These are phyloP conservation scores for Caenorhabditis japonica DNA, from an alignment of 2,888 invertebrate species.

Conservation along the genomic window DNA sequence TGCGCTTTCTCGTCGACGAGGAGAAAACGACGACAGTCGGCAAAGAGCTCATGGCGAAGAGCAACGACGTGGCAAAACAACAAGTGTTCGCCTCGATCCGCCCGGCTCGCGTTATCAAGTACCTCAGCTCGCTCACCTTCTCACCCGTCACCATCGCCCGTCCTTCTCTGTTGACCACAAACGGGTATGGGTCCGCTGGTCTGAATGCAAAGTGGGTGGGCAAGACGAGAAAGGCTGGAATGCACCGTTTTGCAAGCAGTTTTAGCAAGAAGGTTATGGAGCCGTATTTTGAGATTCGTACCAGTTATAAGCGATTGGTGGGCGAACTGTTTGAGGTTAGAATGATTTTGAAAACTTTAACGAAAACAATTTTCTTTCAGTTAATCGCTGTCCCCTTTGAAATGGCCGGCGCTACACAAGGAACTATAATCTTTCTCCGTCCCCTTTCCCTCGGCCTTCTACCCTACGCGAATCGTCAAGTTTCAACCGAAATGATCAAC, in stretches of 20 bases:
- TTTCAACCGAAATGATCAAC: constrained; percentile 5
- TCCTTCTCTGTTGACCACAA: constrained; percentile 38
- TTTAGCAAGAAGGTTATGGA: constrained; percentile 29
- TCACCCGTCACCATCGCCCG: constrained; percentile 9
- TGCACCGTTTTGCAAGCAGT: constrained; percentile 31
- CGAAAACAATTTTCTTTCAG: no score
- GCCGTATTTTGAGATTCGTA: constrained; percentile 36
- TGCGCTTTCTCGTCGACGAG: constrained; percentile 49
- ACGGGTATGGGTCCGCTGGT: constrained; percentile 40
- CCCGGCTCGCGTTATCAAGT: constrained; percentile 38
- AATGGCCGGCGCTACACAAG: background rate
- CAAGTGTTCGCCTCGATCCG: constrained; percentile 45
- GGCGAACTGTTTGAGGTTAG: constrained; percentile 28
- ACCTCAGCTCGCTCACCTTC: constrained; percentile 24
- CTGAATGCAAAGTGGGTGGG: constrained; percentile 37
- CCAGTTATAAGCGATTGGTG: constrained; percentile 4
- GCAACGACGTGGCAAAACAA: constrained; percentile 22
- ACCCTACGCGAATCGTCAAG: constrained; percentile 27
- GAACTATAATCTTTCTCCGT: constrained; percentile 32
- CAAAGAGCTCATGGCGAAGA: constrained; percentile 43
- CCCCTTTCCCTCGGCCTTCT: constrained; percentile 40
- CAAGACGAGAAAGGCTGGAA: constrained; percentile 16
- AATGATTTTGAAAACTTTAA: no score
- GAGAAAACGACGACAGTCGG: constrained; percentile 47
- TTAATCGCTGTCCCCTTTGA: constrained; percentile 31